Evolutionary conservation across 2,113 vertebrate species (phyloP).

Genomic region (Pelodiscus sinensis): DNA sequence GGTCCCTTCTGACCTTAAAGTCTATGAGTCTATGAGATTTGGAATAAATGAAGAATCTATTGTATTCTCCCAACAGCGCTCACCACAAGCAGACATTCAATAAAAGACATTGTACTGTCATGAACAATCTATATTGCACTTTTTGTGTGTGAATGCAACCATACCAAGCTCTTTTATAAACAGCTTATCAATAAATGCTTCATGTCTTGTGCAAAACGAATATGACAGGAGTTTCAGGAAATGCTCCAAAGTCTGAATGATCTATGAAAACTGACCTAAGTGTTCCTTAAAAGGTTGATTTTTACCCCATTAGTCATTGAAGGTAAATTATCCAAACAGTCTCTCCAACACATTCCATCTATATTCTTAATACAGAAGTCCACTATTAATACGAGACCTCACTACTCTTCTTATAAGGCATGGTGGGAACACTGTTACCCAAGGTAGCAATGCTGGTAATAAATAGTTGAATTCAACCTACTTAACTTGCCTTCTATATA

Average conservation of each 20-base stretch:
- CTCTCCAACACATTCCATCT: too few relatives aligned
- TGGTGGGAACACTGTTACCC: too few relatives aligned
- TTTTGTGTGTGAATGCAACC: neutral
- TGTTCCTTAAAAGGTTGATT: neutral
- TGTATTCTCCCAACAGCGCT: neutral
- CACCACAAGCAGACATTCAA: neutral
- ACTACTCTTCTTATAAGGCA: too few relatives aligned
- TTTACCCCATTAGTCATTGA: neutral
- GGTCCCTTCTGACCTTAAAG: too few relatives aligned
- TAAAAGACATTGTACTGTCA: neutral
- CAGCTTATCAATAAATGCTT: neutral
- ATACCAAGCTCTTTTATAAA: neutral
- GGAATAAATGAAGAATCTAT: neutral
- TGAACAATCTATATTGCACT: neutral
- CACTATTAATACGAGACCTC: too few relatives aligned
- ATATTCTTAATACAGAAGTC: too few relatives aligned
- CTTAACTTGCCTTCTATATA: too few relatives aligned
- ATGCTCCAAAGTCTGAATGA: neutral
- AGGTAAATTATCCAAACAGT: neutral
- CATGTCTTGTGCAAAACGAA: neutral
- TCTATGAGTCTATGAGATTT: too few relatives aligned
- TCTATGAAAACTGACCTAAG: neutral
- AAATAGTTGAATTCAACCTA: too few relatives aligned
- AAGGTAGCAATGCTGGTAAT: too few relatives aligned
- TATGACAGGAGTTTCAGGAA: neutral